Evolutionary conservation across 1,140 invertebrate species (phyloP).

Genomic region (Macrobrachium rosenbergii): DNA sequence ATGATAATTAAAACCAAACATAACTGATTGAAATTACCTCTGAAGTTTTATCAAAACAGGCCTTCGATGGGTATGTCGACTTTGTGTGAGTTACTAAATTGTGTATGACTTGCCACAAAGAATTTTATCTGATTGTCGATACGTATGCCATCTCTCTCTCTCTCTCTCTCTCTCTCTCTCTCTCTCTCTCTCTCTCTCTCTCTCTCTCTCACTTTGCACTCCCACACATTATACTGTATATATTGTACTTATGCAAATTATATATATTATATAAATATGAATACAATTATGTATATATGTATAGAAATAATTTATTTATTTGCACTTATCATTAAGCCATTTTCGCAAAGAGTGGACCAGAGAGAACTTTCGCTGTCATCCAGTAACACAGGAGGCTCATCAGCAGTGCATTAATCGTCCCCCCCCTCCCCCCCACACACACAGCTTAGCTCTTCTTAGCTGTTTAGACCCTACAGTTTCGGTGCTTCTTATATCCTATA

Average conservation of each 20-base stretch:
- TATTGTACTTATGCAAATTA: not conserved
- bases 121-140: no score
- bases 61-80: no score
- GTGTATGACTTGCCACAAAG: no score
- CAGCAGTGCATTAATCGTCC: not conserved
- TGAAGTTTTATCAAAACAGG: no score
- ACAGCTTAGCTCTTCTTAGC: not conserved
- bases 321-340: no score
- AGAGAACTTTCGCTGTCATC: not conserved
- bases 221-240: not conserved
- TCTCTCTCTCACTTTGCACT: not conserved
- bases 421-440: not conserved
- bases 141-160: not conserved
- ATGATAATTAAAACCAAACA: no score
- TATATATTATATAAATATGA: not conserved
- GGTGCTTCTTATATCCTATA: no score
- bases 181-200: slow-evolving; percentile 23
- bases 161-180: slow-evolving; percentile 31
- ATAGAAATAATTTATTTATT: no score
- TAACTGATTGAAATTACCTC: no score
- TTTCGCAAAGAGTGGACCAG: not conserved
- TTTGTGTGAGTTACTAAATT: no score
- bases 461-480: no score
- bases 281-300: not conserved
- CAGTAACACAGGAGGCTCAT: slow-evolving; percentile 2